A percentile compares a stretch with the other conserved stretches of the same genome.
phyloP scores from a whole-genome alignment of 2,888 invertebrate species.

The Epirrhoe tristata region DNA sequence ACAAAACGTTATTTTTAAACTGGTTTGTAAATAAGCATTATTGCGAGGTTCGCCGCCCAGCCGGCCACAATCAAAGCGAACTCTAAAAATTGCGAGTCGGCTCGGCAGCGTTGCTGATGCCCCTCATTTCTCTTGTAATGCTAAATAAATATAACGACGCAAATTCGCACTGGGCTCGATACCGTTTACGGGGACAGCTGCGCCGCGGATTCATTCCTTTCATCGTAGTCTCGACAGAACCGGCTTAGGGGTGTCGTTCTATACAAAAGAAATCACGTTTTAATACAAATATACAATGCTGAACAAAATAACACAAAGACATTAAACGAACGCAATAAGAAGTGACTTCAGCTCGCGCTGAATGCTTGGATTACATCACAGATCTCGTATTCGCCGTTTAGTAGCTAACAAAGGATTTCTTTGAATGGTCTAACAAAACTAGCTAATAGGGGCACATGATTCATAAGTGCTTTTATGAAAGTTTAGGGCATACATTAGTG shows the following conservation, averaged over 20 bases:
- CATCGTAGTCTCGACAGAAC: slow-evolving; percentile 28
- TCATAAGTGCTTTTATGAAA: not conserved
- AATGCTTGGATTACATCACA: slow-evolving; percentile 37
- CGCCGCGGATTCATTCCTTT: slow-evolving; percentile 35
- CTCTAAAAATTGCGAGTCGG: slow-evolving; percentile 28
- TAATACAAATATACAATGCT: slow-evolving; percentile 22
- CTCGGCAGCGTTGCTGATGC: slow-evolving; percentile 16
- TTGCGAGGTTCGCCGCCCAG: slow-evolving; percentile 28
- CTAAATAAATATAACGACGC: slow-evolving; percentile 34
- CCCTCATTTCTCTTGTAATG: slow-evolving; percentile 27
- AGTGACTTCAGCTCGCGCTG: slow-evolving; percentile 40
- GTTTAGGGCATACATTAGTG: not conserved
- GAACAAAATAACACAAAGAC: slow-evolving; percentile 34
- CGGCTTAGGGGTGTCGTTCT: slow-evolving; percentile 24
- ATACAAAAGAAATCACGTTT: slow-evolving; percentile 31
- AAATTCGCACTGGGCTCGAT: slow-evolving; percentile 33
- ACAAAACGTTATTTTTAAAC: slow-evolving; percentile 46
- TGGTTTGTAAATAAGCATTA: slow-evolving; percentile 38
- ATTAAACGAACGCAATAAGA: slow-evolving; percentile 44
- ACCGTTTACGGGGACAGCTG: slow-evolving; percentile 26
- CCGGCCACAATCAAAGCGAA: slow-evolving; percentile 30
- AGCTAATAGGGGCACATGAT: not conserved
- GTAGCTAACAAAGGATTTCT: slow-evolving; percentile 37
- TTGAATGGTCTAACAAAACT: slow-evolving; percentile 19
- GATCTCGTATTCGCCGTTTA: slow-evolving; percentile 28